Conservation (phyloP, 2,113 vertebrate species). For the Ochotona princeps region DNA sequence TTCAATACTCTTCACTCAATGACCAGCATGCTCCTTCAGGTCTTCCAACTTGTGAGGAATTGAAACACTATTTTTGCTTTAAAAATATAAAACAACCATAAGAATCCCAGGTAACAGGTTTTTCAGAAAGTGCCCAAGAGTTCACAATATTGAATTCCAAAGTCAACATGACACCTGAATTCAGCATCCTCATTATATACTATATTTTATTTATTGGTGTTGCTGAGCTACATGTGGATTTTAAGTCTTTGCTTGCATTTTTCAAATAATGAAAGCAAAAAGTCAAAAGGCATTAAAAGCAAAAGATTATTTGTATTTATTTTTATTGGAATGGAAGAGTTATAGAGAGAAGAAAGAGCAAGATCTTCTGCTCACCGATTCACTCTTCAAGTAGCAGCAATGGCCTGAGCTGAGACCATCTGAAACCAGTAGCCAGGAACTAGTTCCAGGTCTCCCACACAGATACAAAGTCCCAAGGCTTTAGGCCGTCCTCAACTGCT, state of each 20-base stretch:
- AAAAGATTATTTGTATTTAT: too few species aligned
- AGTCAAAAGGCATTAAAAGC: too few species aligned
- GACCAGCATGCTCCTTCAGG: background rate
- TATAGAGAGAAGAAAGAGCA: too few species aligned
- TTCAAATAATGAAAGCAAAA: conserved; percentile 23
- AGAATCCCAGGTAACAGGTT: background rate
- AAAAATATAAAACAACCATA: background rate
- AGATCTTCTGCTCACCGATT: too few species aligned
- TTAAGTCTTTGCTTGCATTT: background rate
- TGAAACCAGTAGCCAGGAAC: too few species aligned
- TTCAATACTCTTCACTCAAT: background rate
- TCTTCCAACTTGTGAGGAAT: background rate
- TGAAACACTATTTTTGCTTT: background rate
- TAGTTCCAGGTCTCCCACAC: too few species aligned
- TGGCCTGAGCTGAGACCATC: too few species aligned
- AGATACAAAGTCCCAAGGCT: too few species aligned
- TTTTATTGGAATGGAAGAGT: too few species aligned
- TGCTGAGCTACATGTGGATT: conserved; percentile 18
- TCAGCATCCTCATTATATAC: background rate
- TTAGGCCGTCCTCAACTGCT: too few species aligned
- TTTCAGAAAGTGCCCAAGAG: background rate
- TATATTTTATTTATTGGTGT: background rate
- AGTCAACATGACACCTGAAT: background rate
- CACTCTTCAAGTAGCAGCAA: too few species aligned
- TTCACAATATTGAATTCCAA: background rate